phyloP scores from a whole-genome alignment of 2,797 vertebrate genomes.

The Pelobates cultripes region DNA sequence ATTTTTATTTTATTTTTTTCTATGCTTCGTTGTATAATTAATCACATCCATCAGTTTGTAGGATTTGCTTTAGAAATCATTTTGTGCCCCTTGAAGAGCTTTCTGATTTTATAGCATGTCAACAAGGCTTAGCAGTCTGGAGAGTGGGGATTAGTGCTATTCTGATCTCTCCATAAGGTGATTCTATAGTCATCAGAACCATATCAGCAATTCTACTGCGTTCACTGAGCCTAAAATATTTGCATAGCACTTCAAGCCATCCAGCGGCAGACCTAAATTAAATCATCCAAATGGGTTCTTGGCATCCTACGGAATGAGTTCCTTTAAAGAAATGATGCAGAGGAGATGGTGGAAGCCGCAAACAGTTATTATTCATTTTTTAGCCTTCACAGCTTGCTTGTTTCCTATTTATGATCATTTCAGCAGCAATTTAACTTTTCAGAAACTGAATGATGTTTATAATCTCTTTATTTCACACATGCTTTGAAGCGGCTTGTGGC shows the following conservation, averaged over 20 bases:
- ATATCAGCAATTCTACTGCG: constrained; percentile 27
- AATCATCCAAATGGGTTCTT: constrained; percentile 43
- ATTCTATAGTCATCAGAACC: constrained; percentile 37
- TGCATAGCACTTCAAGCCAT: constrained; percentile 42
- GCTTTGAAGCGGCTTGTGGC: constrained; percentile 6
- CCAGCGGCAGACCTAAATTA: constrained; percentile 40
- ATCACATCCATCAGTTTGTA: constrained; percentile 12
- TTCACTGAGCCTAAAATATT: constrained; percentile 29
- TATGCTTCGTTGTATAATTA: not conserved
- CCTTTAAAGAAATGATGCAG: constrained; percentile 46
- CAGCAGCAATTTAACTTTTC: constrained; percentile 22
- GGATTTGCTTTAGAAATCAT: constrained; percentile 11
- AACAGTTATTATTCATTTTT: not conserved
- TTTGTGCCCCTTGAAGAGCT: constrained; percentile 26
- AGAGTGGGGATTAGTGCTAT: constrained; percentile 38
- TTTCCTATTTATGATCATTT: constrained; percentile 36
- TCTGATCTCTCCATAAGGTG: constrained; percentile 36
- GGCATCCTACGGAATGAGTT: constrained; percentile 36
- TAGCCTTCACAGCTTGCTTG: constrained; percentile 11
- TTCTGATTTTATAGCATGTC: constrained; percentile 48
- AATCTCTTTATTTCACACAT: not conserved
- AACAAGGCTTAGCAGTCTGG: constrained; percentile 33
- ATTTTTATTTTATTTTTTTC: not conserved
- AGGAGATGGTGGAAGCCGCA: constrained; percentile 1
- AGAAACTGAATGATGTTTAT: constrained; percentile 20